Percentiles rank a stretch among this genome's conserved stretches.
phyloP scores from a whole-genome alignment of 2,113 vertebrate species.

The Silurus meridionalis region DNA sequence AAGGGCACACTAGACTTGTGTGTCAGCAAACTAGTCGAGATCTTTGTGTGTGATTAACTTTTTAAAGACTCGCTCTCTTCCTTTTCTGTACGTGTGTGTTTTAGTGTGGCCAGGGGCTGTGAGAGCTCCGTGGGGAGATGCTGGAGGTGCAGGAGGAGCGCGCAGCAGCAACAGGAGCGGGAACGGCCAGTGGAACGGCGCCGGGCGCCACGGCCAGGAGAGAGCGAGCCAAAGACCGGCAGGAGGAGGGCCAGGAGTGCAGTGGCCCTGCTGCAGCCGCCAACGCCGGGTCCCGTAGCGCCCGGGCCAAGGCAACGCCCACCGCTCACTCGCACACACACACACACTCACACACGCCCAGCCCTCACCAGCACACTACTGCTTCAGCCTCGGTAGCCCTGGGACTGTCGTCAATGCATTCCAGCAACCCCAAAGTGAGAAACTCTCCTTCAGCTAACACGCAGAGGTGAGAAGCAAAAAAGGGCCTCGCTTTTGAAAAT shows the following conservation, averaged over 20 bases:
- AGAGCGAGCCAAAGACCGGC: constrained; percentile 81
- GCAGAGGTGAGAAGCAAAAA: constrained; percentile 77
- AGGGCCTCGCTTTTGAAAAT: background rate
- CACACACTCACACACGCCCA: constrained; percentile 50
- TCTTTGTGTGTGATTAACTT: background rate
- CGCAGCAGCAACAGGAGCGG: constrained; percentile 54
- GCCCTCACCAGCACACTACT: constrained; percentile 76
- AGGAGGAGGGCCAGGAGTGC: constrained; percentile 74
- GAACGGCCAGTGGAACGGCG: constrained; percentile 55
- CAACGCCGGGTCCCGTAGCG: constrained; percentile 52
- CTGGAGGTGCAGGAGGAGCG: constrained; percentile 83
- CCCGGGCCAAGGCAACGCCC: constrained; percentile 61
- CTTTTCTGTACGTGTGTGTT: constrained; percentile 1
- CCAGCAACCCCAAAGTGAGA: constrained; percentile 92
- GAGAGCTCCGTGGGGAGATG: constrained; percentile 83
- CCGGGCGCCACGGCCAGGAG: constrained; percentile 77
- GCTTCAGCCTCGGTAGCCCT: constrained; percentile 75
- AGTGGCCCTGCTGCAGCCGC: constrained; percentile 65
- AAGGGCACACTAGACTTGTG: background rate
- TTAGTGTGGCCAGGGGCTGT: constrained; percentile 85
- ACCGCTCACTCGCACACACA: constrained; percentile 42
- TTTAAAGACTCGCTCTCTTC: background rate
- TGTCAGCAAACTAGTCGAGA: background rate
- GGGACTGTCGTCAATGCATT: constrained; percentile 93
- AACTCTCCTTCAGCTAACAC: constrained; percentile 88